phyloP scores from a whole-genome alignment of 1,140 invertebrate species.

The Eumaeus atala region DNA sequence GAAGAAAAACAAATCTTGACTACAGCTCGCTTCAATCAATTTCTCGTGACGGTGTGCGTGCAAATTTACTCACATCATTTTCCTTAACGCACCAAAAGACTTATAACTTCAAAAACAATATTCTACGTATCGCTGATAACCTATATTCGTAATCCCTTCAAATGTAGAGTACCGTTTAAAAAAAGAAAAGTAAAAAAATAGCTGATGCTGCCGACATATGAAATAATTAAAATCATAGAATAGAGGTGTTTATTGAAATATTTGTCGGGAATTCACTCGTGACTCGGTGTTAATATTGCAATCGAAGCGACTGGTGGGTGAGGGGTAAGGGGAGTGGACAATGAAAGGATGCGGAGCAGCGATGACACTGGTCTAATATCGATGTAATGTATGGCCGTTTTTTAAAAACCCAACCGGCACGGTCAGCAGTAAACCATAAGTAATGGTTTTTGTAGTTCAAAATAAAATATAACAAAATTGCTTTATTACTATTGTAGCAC shows the following conservation, averaged over 20 bases:
- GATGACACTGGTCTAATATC: conserved; percentile 2
- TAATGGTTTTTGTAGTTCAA: not conserved
- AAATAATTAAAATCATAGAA: conserved; percentile 1
- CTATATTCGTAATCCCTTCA: too few species aligned
- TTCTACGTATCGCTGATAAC: too few species aligned
- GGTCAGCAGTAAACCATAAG: not conserved
- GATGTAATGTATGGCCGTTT: conserved; percentile 1
- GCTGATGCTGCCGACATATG: not conserved
- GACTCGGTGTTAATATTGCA: conserved; percentile 1
- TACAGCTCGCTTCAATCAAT: too few species aligned
- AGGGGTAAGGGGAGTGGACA: not conserved
- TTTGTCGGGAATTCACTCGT: not conserved
- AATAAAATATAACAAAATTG: conserved; percentile 1
- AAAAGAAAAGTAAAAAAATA: not conserved
- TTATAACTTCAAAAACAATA: too few species aligned
- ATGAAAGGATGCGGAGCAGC: not conserved
- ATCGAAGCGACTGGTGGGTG: not conserved
- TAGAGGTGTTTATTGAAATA: conserved; percentile 4
- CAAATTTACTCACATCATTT: too few species aligned
- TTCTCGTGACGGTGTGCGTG: too few species aligned
- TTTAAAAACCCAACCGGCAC: not conserved
- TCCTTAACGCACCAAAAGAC: too few species aligned
- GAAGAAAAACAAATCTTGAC: too few species aligned
- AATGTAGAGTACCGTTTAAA: too few species aligned
- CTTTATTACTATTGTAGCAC: not conserved